A percentile compares a stretch with the other conserved stretches of the same genome.
phyloP scores from a whole-genome alignment of 2,113 vertebrate genomes.

The Nesoenas mayeri region DNA sequence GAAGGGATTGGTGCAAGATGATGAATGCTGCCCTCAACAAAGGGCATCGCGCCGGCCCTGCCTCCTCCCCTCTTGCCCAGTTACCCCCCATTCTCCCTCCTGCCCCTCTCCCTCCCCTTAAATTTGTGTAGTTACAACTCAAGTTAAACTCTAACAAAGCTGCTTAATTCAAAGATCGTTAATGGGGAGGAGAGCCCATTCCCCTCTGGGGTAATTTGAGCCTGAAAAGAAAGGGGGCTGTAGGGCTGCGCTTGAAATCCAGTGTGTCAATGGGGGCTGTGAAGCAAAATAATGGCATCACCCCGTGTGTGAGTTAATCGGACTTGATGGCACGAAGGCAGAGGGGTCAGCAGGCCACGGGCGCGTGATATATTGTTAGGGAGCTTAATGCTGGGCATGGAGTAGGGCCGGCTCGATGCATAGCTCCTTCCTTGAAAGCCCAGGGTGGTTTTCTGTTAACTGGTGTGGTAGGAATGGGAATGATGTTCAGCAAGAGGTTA shows the following conservation, averaged over 20 bases:
- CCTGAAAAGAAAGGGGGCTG: constrained; percentile 79
- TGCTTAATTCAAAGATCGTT: constrained; percentile 74
- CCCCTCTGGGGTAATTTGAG: constrained; percentile 76
- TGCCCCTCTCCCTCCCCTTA: not conserved
- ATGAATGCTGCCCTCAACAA: not conserved
- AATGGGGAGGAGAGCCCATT: constrained; percentile 77
- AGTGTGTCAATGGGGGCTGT: constrained; percentile 80
- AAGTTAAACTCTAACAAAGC: constrained; percentile 66
- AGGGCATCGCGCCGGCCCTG: not conserved
- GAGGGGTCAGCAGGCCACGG: constrained; percentile 81
- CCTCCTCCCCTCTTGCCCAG: rapidly evolving
- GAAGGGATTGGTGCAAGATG: not conserved
- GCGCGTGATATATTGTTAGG: constrained; percentile 85
- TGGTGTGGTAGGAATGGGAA: not conserved
- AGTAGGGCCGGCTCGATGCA: constrained; percentile 62
- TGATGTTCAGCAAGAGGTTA: not conserved
- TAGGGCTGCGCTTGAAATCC: constrained; percentile 79
- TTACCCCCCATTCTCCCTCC: not conserved
- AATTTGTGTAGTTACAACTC: constrained; percentile 24
- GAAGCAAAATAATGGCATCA: constrained; percentile 92
- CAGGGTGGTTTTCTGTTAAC: not conserved
- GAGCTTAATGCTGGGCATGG: constrained; percentile 84
- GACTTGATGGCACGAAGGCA: constrained; percentile 87
- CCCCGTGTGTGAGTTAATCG: constrained; percentile 82
- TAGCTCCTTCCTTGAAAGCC: constrained; percentile 29